phyloP scores from a whole-genome alignment of 2,888 invertebrate species.

The Macropis europaea region DNA sequence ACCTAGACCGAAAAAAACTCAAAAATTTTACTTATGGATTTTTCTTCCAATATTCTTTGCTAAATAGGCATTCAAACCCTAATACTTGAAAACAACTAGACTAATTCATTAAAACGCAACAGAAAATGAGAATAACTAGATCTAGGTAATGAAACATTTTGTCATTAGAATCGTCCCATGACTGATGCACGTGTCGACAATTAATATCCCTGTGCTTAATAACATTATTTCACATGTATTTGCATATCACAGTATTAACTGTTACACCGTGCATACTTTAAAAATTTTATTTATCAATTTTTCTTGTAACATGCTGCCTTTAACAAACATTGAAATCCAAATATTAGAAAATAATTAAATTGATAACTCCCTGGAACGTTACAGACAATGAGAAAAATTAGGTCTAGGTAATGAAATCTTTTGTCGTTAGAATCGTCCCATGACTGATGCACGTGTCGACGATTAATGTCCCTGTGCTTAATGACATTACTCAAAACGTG shows the following conservation, averaged over 20 bases:
- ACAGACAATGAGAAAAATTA: background rate
- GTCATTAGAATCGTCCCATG: background rate
- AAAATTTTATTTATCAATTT: too few relatives aligned
- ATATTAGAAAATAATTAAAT: too few relatives aligned
- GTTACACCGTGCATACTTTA: too few relatives aligned
- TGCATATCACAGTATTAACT: slow-evolving; percentile 17
- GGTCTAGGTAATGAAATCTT: background rate
- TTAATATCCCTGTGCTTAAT: slow-evolving; percentile 36
- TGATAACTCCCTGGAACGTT: too few relatives aligned
- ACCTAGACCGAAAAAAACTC: too few relatives aligned
- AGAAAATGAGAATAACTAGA: background rate
- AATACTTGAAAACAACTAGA: too few relatives aligned
- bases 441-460: background rate
- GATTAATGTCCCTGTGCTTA: slow-evolving; percentile 37
- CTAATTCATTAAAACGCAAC: too few relatives aligned
- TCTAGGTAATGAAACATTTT: background rate
- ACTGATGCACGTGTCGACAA: slow-evolving; percentile 6
- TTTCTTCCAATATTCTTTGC: too few relatives aligned
- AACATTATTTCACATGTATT: slow-evolving; percentile 45
- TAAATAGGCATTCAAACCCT: too few relatives aligned
- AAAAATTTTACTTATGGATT: too few relatives aligned
- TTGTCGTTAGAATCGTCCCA: background rate
- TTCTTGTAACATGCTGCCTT: too few relatives aligned
- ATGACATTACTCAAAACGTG: slow-evolving; percentile 48
- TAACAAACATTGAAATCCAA: too few relatives aligned